Percentiles rank a stretch among this genome's conserved stretches.
Conservation (phyloP, 1,140 invertebrate genomes). For the Delia radicum region DNA sequence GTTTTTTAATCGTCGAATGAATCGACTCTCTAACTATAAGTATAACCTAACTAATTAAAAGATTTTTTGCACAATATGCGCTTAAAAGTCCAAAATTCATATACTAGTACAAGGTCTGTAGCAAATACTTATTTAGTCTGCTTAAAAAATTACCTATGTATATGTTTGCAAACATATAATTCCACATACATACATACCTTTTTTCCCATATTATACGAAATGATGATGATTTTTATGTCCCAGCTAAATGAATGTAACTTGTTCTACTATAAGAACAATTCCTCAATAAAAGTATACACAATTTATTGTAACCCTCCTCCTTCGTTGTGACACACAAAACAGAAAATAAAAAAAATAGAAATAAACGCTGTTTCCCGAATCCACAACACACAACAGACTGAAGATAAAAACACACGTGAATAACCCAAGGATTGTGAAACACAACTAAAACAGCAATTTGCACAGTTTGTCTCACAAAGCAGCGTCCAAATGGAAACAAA, state of each 20-base stretch:
- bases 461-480: conserved; percentile 15
- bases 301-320: not conserved
- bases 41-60: no score
- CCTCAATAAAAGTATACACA: not conserved
- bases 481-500: not conserved
- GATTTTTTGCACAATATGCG: no score
- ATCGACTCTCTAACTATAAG: no score
- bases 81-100: no score
- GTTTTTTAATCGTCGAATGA: no score
- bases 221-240: not conserved
- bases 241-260: not conserved
- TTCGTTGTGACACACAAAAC: not conserved
- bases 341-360: not conserved
- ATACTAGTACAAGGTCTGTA: no score
- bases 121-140: no score
- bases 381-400: not conserved
- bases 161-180: no score
- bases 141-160: no score
- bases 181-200: not conserved
- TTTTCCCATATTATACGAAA: not conserved
- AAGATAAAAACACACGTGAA: not conserved
- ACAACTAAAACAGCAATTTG: not conserved
- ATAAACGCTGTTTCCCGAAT: not conserved
- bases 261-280: not conserved
- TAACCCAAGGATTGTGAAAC: not conserved